Base-by-base conservation (phyloP, 2,888 invertebrate species). In the Deilephila porcellus region DNA sequence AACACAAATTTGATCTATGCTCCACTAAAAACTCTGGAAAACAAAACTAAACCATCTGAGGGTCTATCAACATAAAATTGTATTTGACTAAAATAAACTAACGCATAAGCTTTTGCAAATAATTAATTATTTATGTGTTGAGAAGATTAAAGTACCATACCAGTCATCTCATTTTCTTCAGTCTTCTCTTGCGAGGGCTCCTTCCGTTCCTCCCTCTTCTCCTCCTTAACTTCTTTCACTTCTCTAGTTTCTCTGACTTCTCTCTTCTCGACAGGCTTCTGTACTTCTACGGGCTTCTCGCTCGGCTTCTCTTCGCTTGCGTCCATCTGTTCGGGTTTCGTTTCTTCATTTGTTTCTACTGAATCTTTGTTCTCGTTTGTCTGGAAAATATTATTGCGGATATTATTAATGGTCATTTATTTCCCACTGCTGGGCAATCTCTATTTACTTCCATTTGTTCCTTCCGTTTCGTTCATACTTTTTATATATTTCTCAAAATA, bases 81-180 rank as follows among this genome's bases (percentile, higher is more conserved):
- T 32, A 2, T 32, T 32, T 32, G 32, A 32, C 4, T 32, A 32
- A 32, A 32, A 32, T 5, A 32, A 32, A 25, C 25, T 32, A 32
- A 32, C 32, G 2, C 32, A 32, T 32, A 0, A 32, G 5, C 4
- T 2, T 32, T 5, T 32, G 4, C 5, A 1, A 32, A 32, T 5
- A 32, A 5, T 32, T 32, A 5, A 32, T 32, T 32, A 32, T 32
- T 32, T 5, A 32, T 32, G 32, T 32, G 32, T 32, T 32, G 3
- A 5, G 5, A 32, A 32, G 5, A 32, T 32, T 14, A 45, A 14
- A 45, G 25, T 37, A 4, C 32, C 86, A 83, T 76, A 96, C 96
- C 94, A 79, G 96, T 94, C 96, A 96, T 95, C 84, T 96, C 95
- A 87, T 94, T 89, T 77, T 95, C 93, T 82, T 96, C 93, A 85